Evolutionary conservation across 1,140 invertebrate genomes (phyloP).

Genomic region (Lepidurus arcticus): DNA sequence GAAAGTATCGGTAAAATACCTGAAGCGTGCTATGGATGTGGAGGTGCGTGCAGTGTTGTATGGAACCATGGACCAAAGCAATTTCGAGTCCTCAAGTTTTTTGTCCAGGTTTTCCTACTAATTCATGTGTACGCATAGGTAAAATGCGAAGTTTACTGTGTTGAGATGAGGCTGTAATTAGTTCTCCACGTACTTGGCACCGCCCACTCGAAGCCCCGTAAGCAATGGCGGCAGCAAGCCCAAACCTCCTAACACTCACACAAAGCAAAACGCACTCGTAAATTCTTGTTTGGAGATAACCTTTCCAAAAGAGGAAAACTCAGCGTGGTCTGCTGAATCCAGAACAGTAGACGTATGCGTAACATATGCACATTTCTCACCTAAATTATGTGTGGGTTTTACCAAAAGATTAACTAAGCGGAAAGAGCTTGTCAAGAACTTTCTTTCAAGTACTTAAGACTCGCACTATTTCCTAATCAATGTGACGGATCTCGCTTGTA

Average conservation of each 20-base stretch:
- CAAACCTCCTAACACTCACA: background rate
- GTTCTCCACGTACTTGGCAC: background rate
- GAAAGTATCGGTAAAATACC: constrained; percentile 2
- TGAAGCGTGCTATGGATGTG: background rate
- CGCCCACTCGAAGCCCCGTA: background rate
- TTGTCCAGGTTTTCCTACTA: background rate
- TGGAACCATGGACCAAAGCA: background rate
- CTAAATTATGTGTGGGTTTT: too few species aligned
- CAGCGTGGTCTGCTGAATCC: too few species aligned
- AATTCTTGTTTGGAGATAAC: background rate
- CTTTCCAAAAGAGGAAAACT: too few species aligned
- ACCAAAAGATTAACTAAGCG: too few species aligned
- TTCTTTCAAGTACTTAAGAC: too few species aligned
- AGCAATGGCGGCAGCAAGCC: constrained; percentile 11
- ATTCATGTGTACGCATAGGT: background rate
- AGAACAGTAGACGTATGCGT: too few species aligned
- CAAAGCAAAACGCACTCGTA: background rate
- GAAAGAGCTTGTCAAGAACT: too few species aligned
- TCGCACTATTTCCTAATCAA: too few species aligned
- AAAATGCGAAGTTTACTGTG: background rate
- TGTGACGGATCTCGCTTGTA: too few species aligned
- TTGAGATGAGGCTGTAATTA: background rate
- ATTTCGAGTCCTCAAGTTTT: background rate
- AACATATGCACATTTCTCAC: too few species aligned
- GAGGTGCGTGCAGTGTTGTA: background rate